Conservation (phyloP, 2,888 invertebrate genomes). For the Erannis defoliaria region DNA sequence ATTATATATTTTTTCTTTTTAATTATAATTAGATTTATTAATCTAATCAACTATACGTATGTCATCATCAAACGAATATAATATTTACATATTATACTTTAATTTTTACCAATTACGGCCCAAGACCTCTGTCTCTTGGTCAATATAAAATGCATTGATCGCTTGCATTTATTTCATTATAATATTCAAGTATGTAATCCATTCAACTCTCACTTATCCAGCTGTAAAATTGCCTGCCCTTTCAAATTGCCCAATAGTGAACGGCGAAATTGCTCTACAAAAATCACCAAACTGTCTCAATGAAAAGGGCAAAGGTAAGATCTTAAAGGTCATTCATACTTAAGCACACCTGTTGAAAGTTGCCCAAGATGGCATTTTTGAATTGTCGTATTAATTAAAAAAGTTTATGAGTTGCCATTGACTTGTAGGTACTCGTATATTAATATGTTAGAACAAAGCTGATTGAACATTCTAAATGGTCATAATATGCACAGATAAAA, state of each 20-base stretch:
- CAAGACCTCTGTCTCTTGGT: too few species aligned
- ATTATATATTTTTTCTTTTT: too few species aligned
- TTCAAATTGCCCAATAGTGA: constrained; percentile 25
- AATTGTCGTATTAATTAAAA: constrained; percentile 31
- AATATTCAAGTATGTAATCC: background rate
- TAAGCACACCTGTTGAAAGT: constrained; percentile 29
- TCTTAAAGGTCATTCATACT: constrained; percentile 29
- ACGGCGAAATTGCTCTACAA: constrained; percentile 32
- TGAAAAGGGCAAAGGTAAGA: constrained; percentile 31
- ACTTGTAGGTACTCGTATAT: too few species aligned
- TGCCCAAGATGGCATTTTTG: constrained; percentile 36
- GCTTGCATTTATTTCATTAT: background rate
- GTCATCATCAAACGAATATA: too few species aligned
- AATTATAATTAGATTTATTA: too few species aligned
- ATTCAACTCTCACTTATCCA: constrained; percentile 12
- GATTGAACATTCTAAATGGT: too few species aligned
- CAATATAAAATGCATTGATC: background rate
- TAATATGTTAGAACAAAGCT: too few species aligned
- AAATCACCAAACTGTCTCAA: constrained; percentile 38
- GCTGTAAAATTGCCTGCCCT: constrained; percentile 18
- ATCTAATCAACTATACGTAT: too few species aligned
- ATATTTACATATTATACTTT: too few species aligned
- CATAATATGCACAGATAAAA: too few species aligned
- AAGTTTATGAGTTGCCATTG: constrained; percentile 19
- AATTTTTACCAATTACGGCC: too few species aligned